phyloP scores from a whole-genome alignment of 2,113 vertebrate species.

The Trinectes maculatus region DNA sequence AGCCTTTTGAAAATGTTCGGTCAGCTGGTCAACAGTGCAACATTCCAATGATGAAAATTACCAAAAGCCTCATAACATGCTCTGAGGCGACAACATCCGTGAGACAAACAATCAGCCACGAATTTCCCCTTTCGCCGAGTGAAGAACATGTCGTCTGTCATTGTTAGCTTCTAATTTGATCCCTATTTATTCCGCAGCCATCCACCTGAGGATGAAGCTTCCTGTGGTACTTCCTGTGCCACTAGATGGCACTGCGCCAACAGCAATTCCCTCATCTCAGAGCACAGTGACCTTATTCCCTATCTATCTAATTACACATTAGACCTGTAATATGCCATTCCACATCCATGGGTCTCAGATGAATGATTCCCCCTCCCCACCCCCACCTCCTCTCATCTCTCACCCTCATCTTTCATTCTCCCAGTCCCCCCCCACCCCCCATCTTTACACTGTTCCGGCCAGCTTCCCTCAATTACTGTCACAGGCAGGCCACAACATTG shows the following conservation, averaged over 20 bases:
- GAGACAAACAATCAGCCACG: conserved; percentile 17
- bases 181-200: conserved; percentile 22
- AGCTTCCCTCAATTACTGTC: conserved; percentile 85
- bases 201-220: conserved; percentile 22
- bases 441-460: conserved; percentile 77
- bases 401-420: conserved; percentile 26
- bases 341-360: conserved; percentile 81
- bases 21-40: background rate
- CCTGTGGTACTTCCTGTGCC: conserved; percentile 8
- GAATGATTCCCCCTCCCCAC: conserved; percentile 76
- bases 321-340: conserved; percentile 84
- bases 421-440: conserved; percentile 48
- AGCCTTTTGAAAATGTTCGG: conserved; percentile 5
- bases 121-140: conserved; percentile 37
- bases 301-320: conserved; percentile 85
- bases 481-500: conserved; percentile 72
- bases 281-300: conserved; percentile 78
- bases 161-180: conserved; percentile 56
- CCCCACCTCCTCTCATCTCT: conserved; percentile 61
- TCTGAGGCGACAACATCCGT: conserved; percentile 7
- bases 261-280: conserved; percentile 52
- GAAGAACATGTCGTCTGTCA: conserved; percentile 59
- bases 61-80: conserved; percentile 2
- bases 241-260: conserved; percentile 77
- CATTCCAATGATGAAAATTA: background rate